Conservation (phyloP, 1,140 invertebrate genomes). For the Drosophila parvula region DNA sequence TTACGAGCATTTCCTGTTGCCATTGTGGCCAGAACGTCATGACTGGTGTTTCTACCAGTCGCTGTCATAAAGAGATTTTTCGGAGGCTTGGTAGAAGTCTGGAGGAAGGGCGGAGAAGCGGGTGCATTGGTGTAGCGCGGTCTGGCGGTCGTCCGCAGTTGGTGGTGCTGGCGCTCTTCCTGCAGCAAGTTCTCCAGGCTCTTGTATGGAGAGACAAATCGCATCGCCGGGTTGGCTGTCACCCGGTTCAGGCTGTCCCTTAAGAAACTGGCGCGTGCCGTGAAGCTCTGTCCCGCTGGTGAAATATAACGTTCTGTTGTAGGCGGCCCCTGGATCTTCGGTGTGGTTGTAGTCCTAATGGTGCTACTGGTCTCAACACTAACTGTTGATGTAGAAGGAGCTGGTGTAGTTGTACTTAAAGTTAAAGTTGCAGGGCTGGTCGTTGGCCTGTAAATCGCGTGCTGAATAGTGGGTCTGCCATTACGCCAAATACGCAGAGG, state of each 20-base stretch:
- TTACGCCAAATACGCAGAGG: conserved; percentile 74
- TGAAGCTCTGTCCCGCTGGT: conserved; percentile 50
- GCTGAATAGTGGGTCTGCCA: conserved; percentile 70
- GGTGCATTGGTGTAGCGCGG: conserved; percentile 48
- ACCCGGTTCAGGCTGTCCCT: conserved; percentile 72
- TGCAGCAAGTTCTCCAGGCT: conserved; percentile 78
- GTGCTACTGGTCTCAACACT: conserved; percentile 18
- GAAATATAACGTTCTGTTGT: conserved; percentile 31
- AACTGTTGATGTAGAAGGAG: neutral
- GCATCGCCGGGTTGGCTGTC: conserved; percentile 58
- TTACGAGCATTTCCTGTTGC: conserved; percentile 58
- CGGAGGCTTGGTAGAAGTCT: conserved; percentile 60
- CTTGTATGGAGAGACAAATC: conserved; percentile 81
- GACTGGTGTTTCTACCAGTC: conserved; percentile 52
- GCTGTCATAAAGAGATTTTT: conserved; percentile 59
- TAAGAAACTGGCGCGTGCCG: conserved; percentile 60
- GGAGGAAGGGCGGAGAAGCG: conserved; percentile 37
- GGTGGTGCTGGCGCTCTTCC: conserved; percentile 60
- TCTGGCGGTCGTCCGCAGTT: conserved; percentile 47
- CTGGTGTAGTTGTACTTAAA: conserved; percentile 13
- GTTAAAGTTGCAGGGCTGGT: conserved; percentile 5
- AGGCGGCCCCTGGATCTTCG: conserved; percentile 19
- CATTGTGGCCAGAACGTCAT: conserved; percentile 60
- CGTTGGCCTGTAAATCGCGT: conserved; percentile 33
- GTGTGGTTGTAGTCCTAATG: conserved; percentile 11